These are phyloP conservation scores for Plutomurus gul DNA, from an alignment of 1,140 invertebrate species.

Conservation along the genomic window DNA sequence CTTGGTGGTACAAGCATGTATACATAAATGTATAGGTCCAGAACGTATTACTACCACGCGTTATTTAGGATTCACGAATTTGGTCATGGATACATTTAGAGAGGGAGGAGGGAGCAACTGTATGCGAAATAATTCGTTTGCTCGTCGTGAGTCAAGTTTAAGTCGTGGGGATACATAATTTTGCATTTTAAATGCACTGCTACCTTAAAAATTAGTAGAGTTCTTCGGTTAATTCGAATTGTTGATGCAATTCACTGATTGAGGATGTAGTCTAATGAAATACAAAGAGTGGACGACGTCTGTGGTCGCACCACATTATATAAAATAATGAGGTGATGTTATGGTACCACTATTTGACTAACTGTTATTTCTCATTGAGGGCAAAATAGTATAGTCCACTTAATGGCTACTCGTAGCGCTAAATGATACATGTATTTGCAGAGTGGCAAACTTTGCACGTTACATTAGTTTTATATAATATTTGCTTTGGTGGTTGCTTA, in stretches of 20 bases:
- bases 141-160: conserved; percentile 14
- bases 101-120: neutral
- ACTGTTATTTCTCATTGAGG: conserved; percentile 11
- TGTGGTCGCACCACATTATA: neutral
- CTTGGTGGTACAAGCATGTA: too few relatives aligned
- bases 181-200: too few relatives aligned
- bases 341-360: neutral
- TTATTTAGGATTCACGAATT: conserved; percentile 18
- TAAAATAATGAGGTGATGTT: neutral
- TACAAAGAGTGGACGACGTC: neutral
- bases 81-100: neutral
- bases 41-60: neutral
- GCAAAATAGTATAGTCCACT: neutral
- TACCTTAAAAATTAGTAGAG: too few relatives aligned
- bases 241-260: too few relatives aligned
- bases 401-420: too few relatives aligned
- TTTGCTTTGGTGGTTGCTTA: too few relatives aligned
- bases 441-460: too few relatives aligned
- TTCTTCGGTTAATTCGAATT: too few relatives aligned
- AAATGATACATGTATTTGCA: too few relatives aligned
- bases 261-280: neutral
- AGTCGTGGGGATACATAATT: too few relatives aligned
- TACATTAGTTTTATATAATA: too few relatives aligned
- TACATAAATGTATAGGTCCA: too few relatives aligned
- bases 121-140: neutral